A percentile compares a stretch with the other conserved stretches of the same genome.
Evolutionary conservation across 2,888 invertebrate genomes (phyloP).

Genomic region (Drosophila fungiperda): DNA sequence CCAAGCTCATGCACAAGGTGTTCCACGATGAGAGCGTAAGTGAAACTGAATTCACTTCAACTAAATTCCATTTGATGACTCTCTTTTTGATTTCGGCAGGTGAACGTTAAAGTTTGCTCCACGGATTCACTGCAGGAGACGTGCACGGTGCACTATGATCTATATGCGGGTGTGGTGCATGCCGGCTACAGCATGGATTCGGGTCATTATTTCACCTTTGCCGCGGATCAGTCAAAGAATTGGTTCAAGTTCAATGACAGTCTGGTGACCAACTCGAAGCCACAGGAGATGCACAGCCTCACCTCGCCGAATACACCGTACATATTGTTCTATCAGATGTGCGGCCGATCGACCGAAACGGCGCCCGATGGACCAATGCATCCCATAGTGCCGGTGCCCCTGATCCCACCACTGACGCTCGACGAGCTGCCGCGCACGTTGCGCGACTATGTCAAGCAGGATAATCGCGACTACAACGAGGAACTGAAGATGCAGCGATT

Average conservation of each 20-base stretch:
- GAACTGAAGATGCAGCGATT: conserved; percentile 78
- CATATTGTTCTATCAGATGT: conserved; percentile 90
- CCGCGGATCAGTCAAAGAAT: conserved; percentile 87
- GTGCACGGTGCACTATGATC: conserved; percentile 87
- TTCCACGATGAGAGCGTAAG: conserved; percentile 86
- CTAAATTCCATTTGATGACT: not conserved
- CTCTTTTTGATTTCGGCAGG: conserved; percentile 47
- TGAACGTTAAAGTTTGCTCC: conserved; percentile 85
- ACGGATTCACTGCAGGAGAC: conserved; percentile 79
- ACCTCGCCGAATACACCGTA: conserved; percentile 92
- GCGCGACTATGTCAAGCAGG: conserved; percentile 82
- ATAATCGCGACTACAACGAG: conserved; percentile 82
- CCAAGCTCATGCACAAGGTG: conserved; percentile 91
- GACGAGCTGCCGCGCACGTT: conserved; percentile 83
- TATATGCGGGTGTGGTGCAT: conserved; percentile 94
- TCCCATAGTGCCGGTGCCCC: conserved; percentile 79
- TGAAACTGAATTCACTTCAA: not conserved
- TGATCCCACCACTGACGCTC: conserved; percentile 73
- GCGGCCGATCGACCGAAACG: conserved; percentile 75
- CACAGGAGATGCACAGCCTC: conserved; percentile 88
- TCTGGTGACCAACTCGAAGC: conserved; percentile 88
- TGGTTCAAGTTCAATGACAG: conserved; percentile 95
- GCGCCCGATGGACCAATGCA: conserved; percentile 64
- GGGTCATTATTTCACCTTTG: conserved; percentile 95
- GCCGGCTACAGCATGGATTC: conserved; percentile 93